A percentile compares a stretch with the other conserved stretches of the same genome.
Evolutionary conservation across 2,797 vertebrate species (phyloP).

Genomic region (Catostomus latipinnis): DNA sequence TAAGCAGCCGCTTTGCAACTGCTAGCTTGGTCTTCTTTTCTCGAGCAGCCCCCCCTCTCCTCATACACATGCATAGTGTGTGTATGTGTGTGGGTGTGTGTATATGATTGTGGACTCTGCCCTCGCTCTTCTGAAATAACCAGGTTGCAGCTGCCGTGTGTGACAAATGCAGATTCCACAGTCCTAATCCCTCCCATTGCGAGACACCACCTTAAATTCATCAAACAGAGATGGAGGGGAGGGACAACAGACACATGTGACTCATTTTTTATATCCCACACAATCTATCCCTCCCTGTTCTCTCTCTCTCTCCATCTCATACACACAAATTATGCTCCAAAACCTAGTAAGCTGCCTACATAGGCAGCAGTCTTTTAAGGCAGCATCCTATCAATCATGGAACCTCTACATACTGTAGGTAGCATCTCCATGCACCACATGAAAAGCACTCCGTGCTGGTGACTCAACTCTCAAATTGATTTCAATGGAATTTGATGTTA

Average conservation of each 20-base stretch:
- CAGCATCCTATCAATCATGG: no score
- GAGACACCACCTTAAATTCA: conserved; percentile 63
- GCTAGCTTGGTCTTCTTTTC: conserved; percentile 50
- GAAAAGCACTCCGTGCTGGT: no score
- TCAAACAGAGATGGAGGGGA: conserved; percentile 52
- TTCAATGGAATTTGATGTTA: no score
- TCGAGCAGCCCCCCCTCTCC: conserved; percentile 51
- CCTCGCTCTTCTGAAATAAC: conserved; percentile 61
- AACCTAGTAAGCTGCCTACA: no score
- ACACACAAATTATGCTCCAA: not conserved
- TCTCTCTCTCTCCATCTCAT: conserved; percentile 7
- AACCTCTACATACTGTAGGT: no score
- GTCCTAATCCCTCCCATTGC: conserved; percentile 54
- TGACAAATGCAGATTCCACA: conserved; percentile 79
- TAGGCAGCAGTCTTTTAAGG: no score
- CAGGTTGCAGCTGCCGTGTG: conserved; percentile 73
- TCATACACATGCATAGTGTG: conserved; percentile 56
- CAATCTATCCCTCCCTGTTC: conserved; percentile 22
- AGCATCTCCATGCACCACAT: no score
- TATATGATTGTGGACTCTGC: conserved; percentile 71
- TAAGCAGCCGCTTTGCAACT: conserved; percentile 47
- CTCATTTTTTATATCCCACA: conserved; percentile 36
- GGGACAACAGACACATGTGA: conserved; percentile 34
- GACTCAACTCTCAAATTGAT: no score
- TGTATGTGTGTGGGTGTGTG: conserved; percentile 30